Evolutionary conservation across 2,113 vertebrate genomes (phyloP).

Genomic region (Aspidoscelis tigris): DNA sequence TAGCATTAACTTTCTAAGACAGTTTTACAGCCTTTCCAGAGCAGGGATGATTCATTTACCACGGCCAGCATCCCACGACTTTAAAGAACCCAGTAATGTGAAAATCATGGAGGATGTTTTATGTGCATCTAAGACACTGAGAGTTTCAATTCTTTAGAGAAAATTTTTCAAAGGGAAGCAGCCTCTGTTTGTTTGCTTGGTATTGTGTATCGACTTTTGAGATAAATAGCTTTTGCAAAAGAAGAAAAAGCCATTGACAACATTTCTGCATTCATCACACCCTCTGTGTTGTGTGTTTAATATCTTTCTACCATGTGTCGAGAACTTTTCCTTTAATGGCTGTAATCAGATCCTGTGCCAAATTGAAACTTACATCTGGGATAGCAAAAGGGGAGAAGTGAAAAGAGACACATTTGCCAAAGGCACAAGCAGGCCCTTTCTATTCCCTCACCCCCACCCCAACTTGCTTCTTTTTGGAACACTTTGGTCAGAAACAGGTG

Average conservation of each 20-base stretch:
- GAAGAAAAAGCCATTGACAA: background rate
- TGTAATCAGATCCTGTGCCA: conserved; percentile 35
- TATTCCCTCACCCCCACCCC: too few relatives aligned
- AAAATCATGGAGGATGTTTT: background rate
- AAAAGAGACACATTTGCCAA: background rate
- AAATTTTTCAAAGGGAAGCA: conserved; percentile 23
- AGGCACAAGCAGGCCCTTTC: conserved; percentile 24
- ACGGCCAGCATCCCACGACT: background rate
- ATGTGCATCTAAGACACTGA: conserved; percentile 10
- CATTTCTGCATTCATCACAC: conserved; percentile 16
- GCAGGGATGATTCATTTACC: background rate
- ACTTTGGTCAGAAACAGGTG: conserved; percentile 66
- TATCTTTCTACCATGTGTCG: background rate
- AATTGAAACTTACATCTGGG: conserved; percentile 34
- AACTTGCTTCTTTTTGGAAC: rapidly evolving
- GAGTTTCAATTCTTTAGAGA: conserved; percentile 13
- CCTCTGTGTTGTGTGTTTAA: background rate
- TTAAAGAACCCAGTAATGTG: background rate
- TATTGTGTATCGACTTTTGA: background rate
- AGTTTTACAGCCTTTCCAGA: background rate
- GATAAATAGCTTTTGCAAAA: background rate
- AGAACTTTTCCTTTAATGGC: conserved; percentile 13
- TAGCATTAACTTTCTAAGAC: background rate
- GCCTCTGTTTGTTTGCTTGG: background rate
- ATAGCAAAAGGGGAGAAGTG: conserved; percentile 50